Evolutionary conservation across 1,140 invertebrate species (phyloP), one percentile per base, ranked within the genome.

Genomic region (Batillaria attramentaria): DNA sequence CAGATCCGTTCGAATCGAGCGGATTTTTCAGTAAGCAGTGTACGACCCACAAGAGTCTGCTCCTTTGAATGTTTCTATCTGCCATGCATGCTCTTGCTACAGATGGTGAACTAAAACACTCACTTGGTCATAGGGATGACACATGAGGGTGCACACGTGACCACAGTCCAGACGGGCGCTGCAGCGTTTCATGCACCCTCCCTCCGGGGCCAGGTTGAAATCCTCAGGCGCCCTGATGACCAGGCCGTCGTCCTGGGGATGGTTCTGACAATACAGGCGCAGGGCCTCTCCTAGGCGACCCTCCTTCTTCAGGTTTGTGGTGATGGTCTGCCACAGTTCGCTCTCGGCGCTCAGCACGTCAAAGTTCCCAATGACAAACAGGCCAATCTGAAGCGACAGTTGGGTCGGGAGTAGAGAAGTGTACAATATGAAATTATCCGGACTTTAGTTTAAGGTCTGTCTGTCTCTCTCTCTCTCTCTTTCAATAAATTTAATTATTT

Each of bases 341-440:
- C 84, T 90, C 41, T 87, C 57, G 1, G 54, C 20, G 13, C 70
- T 88, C 13, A 96, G 85, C 35, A 93, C 91, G 2, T 93, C 87
- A 83, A 95, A 93, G 89, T 96, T 95, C 41, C 95, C 94, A 79
- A 94, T 92, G 20, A 93, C 91, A 83, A 91, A 94, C 65, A 94
- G 84, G 83, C 94, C 96, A 90, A 94, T 93, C 73, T 75, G 73
- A 1, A 31, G n/a, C n/a, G n/a, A n/a, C n/a, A n/a, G n/a, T n/a
- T n/a, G n/a, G n/a, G n/a, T n/a, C n/a, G n/a, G n/a, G n/a, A n/a
- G n/a, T n/a, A n/a, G n/a, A n/a, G n/a, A n/a, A n/a, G n/a, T n/a
- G n/a, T n/a, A n/a, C n/a, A n/a, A n/a, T n/a, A n/a, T n/a, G n/a
- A n/a, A n/a, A n/a, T n/a, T n/a, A n/a, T n/a, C n/a, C n/a, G n/a